phyloP scores from a whole-genome alignment of 2,113 vertebrate species.

The Alethe castanea region DNA sequence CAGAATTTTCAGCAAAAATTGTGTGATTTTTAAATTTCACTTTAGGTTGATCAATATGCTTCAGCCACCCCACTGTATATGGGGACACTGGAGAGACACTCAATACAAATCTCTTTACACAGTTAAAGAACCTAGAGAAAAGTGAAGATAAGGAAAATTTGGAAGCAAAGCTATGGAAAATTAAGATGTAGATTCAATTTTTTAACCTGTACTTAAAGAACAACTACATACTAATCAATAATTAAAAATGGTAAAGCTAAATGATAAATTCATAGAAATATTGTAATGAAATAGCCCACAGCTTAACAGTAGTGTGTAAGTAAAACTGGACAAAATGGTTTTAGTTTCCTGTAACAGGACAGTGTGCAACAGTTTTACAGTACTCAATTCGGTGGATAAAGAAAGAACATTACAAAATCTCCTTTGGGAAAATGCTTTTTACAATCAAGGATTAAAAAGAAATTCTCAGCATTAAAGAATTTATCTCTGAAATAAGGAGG shows the following conservation, averaged over 20 bases:
- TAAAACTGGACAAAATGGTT: neutral
- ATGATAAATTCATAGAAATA: neutral
- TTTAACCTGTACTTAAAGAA: neutral
- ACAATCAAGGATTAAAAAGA: neutral
- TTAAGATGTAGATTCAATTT: neutral
- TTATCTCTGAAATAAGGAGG: neutral
- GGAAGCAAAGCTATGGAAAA: neutral
- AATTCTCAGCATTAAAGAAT: neutral
- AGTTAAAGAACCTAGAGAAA: neutral
- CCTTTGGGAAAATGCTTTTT: neutral
- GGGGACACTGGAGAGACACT: accelerated
- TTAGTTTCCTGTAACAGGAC: neutral
- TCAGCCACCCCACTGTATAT: neutral
- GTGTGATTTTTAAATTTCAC: neutral
- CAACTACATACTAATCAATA: neutral
- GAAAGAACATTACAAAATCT: neutral
- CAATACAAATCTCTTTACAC: neutral
- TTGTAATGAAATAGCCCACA: neutral
- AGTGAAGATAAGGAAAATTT: neutral
- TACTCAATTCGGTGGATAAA: neutral
- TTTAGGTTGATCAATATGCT: neutral
- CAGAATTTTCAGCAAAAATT: neutral
- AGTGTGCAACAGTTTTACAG: neutral
- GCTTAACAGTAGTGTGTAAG: neutral
- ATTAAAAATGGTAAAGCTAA: neutral